Evolutionary conservation across 2,888 invertebrate genomes (phyloP).

Genomic region (Halictus quadricinctus): DNA sequence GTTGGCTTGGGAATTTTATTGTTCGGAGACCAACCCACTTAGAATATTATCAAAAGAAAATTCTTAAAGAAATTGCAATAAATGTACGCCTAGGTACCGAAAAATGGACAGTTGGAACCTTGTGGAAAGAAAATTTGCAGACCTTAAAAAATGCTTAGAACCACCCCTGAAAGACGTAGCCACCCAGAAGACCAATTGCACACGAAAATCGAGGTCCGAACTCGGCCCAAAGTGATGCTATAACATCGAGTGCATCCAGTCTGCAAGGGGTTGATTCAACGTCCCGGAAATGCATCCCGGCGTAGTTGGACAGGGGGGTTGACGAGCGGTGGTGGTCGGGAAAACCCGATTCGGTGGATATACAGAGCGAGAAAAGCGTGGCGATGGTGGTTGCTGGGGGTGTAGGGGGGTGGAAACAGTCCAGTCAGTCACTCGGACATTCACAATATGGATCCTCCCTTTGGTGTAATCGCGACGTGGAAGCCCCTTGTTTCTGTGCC

Average conservation of each 20-base stretch:
- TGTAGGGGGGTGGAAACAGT: constrained; percentile 33
- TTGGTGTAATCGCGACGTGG: constrained; percentile 70
- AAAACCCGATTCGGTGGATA: constrained; percentile 26
- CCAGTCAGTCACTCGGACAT: constrained; percentile 71
- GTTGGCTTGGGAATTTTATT: no score
- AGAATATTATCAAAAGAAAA: no score
- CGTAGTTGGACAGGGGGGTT: neutral
- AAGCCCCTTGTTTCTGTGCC: constrained; percentile 70
- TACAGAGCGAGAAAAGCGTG: constrained; percentile 60
- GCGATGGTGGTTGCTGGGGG: constrained; percentile 20
- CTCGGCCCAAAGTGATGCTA: neutral
- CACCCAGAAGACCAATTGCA: neutral
- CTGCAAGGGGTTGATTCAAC: constrained; percentile 2
- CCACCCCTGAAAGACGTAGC: neutral
- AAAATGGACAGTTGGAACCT: no score
- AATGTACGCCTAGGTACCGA: no score
- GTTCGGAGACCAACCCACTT: no score
- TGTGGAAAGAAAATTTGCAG: neutral
- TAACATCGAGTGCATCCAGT: neutral
- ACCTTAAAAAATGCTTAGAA: neutral
- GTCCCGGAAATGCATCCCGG: neutral
- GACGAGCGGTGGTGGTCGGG: neutral
- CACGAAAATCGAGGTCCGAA: neutral
- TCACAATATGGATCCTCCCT: constrained; percentile 73
- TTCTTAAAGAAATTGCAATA: no score